Base-by-base conservation (phyloP, 2,797 vertebrate genomes). In the Leuciscus waleckii region DNA sequence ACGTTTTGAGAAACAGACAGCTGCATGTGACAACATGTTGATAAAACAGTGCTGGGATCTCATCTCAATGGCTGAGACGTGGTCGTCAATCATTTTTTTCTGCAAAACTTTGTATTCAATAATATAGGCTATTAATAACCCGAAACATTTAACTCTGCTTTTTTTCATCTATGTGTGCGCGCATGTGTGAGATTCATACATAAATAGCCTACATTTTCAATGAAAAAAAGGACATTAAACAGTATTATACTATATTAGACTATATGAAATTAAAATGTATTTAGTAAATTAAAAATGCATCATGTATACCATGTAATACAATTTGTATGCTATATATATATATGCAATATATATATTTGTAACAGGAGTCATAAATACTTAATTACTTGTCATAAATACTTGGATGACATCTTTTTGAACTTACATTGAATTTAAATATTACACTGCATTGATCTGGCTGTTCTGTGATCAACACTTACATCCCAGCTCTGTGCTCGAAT, bases 41-140 rank as follows among this genome's bases (percentile, higher is more conserved):
- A 75, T 82, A 26, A 82, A 82, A 49, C n/a, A 10, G 9, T 46
- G 39, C 68, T 32, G 51, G 6, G 11, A 71, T 61, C 37, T 82
- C 39, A 5, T 32, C 11, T 46, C 14, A 32, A 23, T 23, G 43
- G 14, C 37, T 65, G 26, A 32, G 43, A 63, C 3, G 9, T 79
- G 39, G 41, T 51, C 41, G 7, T 17, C 11, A 49, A 23, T 49
- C 5, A 10, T 69, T 26, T 51, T 32, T 23, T 21, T 43, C 11
- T 54, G 63, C 29, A 54, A 35, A 43, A 11, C 37, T 13, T 37
- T 68, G 4, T 14, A 29, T 17, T 32, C 17, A 79, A 23, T 11
- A 51, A 35, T 43, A 21, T 54, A n/a, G n/a, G n/a, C n/a, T n/a
- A 39, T 56, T 69, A 39, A 56, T 14, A 35, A 75, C 29, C 5